phyloP scores from a whole-genome alignment of 2,113 vertebrate species.

The Mustela lutreola region DNA sequence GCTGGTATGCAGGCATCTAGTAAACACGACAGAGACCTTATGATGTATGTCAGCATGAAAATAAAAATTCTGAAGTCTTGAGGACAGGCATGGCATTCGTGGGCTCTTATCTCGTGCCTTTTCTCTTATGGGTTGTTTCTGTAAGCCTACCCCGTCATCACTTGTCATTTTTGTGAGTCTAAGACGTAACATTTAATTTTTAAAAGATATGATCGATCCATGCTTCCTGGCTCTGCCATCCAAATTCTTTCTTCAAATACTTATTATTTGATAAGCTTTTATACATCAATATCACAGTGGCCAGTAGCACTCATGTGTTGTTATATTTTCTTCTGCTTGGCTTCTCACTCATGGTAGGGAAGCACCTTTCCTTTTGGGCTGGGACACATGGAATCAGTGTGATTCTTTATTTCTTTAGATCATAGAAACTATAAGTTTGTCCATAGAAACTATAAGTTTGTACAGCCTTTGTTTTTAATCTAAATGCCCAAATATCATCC shows the following conservation, averaged over 20 bases:
- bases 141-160: not conserved
- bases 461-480: slow-evolving; percentile 3
- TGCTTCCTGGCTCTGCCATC: not conserved
- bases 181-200: not conserved
- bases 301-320: not conserved
- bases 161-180: not conserved
- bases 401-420: slow-evolving; percentile 29
- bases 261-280: not conserved
- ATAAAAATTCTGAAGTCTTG: not conserved
- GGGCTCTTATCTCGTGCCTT: not conserved
- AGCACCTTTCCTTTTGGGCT: not conserved
- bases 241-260: not conserved
- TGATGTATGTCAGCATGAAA: not conserved
- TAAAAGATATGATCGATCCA: not conserved
- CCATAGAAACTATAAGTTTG: not conserved
- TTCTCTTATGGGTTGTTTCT: not conserved
- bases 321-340: not conserved
- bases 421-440: not conserved
- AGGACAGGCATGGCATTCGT: not conserved
- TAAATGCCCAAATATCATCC: not conserved
- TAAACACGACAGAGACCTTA: not conserved
- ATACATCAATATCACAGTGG: not conserved
- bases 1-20: not conserved
- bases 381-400: not conserved
- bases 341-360: not conserved